Evolutionary conservation across 2,888 invertebrate species (phyloP).

Genomic region (Muschampia plurimacula): DNA sequence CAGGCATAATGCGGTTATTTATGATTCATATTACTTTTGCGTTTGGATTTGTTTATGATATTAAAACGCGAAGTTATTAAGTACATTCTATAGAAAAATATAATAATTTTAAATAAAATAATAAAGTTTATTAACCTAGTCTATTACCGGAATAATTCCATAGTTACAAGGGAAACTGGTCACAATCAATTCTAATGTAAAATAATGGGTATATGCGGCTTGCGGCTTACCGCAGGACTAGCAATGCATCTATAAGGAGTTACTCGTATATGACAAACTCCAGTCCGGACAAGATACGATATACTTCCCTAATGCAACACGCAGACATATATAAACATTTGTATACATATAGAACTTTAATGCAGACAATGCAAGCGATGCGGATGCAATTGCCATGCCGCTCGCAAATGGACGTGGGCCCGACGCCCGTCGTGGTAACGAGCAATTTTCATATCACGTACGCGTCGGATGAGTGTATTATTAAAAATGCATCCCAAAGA

Average conservation of each 20-base stretch:
- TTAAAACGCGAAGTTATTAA: neutral
- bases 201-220: no score
- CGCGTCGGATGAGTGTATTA: constrained; percentile 32
- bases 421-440: constrained; percentile 41
- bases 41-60: neutral
- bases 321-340: constrained; percentile 31
- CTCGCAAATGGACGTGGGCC: constrained; percentile 70
- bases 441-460: constrained; percentile 45
- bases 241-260: no score
- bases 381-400: constrained; percentile 69
- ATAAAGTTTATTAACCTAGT: no score
- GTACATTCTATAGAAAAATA: no score
- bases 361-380: constrained; percentile 50
- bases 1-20: constrained; percentile 75
- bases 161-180: no score
- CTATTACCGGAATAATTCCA: no score
- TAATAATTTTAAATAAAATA: no score
- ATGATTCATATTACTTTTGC: constrained; percentile 52
- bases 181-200: no score
- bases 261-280: constrained; percentile 1
- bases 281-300: neutral
- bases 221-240: no score
- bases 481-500: constrained; percentile 32
- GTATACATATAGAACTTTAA: constrained; percentile 46
- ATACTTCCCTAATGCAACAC: neutral